Evolutionary conservation across 2,113 vertebrate species (phyloP).

Genomic region (Fulica atra): DNA sequence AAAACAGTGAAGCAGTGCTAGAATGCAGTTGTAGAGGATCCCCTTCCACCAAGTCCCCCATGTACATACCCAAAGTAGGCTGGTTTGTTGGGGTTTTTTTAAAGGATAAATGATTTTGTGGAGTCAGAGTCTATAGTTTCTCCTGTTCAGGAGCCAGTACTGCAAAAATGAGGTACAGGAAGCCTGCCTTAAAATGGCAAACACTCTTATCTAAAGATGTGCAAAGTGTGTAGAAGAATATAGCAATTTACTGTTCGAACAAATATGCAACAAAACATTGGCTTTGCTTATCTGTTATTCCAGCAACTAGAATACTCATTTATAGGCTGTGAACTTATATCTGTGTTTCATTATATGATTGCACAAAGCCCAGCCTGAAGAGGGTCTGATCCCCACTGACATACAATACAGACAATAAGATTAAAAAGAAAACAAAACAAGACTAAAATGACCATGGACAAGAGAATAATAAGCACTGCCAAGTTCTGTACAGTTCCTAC

Average conservation of each 20-base stretch:
- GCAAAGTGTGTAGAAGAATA: slow-evolving; percentile 7
- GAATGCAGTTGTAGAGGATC: not conserved
- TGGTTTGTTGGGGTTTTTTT: not conserved
- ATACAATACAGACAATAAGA: not conserved
- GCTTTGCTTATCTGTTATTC: not conserved
- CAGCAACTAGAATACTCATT: not conserved
- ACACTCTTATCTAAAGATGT: not conserved
- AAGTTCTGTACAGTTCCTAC: not conserved
- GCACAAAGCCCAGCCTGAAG: not conserved
- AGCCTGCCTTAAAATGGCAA: not conserved
- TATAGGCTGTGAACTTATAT: not conserved
- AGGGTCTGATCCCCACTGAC: not conserved
- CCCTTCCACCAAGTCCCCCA: not conserved
- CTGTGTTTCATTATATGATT: not conserved
- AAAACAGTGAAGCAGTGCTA: not conserved
- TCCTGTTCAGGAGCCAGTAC: not conserved
- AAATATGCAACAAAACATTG: not conserved
- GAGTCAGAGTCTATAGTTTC: not conserved
- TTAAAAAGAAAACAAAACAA: not conserved
- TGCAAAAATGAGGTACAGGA: not conserved
- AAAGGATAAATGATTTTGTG: not conserved
- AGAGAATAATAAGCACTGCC: not conserved
- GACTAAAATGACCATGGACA: not conserved
- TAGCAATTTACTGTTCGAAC: not conserved
- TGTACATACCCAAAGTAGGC: not conserved